Base-by-base conservation (phyloP, 1,140 invertebrate species). In the Lanistes nyassanus region DNA sequence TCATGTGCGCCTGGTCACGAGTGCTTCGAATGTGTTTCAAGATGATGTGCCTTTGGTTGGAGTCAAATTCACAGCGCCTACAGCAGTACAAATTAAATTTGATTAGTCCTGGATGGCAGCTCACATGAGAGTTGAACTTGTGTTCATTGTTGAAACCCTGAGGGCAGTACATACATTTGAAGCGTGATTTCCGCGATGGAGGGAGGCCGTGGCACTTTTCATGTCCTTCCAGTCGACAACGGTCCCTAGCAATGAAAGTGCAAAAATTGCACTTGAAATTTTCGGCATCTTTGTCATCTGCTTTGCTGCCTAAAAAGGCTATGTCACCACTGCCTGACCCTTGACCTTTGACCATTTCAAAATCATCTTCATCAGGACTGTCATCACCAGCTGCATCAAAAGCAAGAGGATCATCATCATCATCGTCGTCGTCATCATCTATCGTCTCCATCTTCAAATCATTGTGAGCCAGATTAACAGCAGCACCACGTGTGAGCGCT, bases 141-240 rank as follows among this genome's bases (percentile, higher is more conserved):
- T 74, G 51, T 36, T 76, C 70, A 64, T 73, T 78, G 62, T 81
- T 77, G 73, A 81, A 81, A 5, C 80, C 77, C 58, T 81, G 80
- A 23, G 80, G 80, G 42, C 80, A 81, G 64, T 78, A 81, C 72
- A 78, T 76, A 58, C 80, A 81, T 58, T 77, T 77, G 67, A 81
- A 81, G 16, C 78, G 74, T 4, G 79, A 77, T 55, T 79, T 80
- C 19, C 77, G 76, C 2, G 78, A 68, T 0, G 74, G 74, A 34
- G 76, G 76, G n/a, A 78, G 62, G 5, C 78, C 75, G 36, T 81
- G 80, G 19, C 75, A 81, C 9, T 64, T 60, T 53, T 79, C 75
- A 55, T 81, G 80, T 19, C 80, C 74, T 21, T 76, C 39, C 26
- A 81, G 56, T 36, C 80, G 72, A 42, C 65, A 76, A 0, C 64